Evolutionary conservation across 1,140 invertebrate species (phyloP).

Genomic region (Eurosta solidaginis): DNA sequence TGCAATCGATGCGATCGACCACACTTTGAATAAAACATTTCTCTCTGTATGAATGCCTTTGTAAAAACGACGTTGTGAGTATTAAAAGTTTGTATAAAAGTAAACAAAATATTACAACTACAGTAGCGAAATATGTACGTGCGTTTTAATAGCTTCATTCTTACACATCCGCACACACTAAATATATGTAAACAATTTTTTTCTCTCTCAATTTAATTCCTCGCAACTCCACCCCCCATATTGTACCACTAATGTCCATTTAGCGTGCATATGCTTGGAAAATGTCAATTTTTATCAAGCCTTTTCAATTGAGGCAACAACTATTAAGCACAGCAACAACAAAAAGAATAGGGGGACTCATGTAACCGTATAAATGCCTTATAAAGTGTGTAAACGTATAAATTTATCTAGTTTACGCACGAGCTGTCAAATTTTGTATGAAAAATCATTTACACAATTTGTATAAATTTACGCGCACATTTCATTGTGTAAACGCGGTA

Average conservation of each 20-base stretch:
- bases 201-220: neutral
- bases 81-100: neutral
- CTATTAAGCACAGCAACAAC: neutral
- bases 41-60: neutral
- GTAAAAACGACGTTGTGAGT: neutral
- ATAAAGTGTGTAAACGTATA: too few species aligned
- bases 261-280: neutral
- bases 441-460: too few species aligned
- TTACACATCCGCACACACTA: neutral
- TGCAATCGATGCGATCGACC: conserved; percentile 16
- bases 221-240: neutral
- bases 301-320: conserved; percentile 11
- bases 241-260: neutral
- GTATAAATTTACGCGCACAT: too few species aligned
- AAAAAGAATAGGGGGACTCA: neutral
- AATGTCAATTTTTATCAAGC: conserved; percentile 7
- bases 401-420: too few species aligned
- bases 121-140: neutral
- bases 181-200: neutral
- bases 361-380: too few species aligned
- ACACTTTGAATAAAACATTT: too few species aligned
- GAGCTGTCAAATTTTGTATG: too few species aligned
- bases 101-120: neutral
- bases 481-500: too few species aligned
- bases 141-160: neutral